phyloP scores from a whole-genome alignment of 2,797 vertebrate genomes.

The Hybognathus amarus region DNA sequence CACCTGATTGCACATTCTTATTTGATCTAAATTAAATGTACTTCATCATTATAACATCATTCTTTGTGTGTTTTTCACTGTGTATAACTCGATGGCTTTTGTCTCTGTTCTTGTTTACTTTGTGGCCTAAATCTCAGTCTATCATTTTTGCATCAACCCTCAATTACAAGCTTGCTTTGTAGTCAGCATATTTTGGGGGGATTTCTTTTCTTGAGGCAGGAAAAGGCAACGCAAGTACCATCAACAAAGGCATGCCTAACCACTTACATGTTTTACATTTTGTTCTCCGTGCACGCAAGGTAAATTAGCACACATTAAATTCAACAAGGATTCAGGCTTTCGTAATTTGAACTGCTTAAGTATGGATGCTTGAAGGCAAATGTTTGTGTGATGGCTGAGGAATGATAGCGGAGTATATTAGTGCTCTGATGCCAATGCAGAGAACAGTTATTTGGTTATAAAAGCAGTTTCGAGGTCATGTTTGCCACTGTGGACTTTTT shows the following conservation, averaged over 20 bases:
- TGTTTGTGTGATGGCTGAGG: constrained; percentile 5
- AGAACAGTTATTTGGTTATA: constrained; percentile 38
- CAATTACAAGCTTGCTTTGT: constrained; percentile 30
- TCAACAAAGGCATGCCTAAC: constrained; percentile 25
- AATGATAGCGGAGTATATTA: constrained; percentile 44
- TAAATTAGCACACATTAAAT: constrained; percentile 39
- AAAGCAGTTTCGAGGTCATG: constrained; percentile 48
- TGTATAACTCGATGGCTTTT: not conserved
- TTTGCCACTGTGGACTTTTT: constrained; percentile 15
- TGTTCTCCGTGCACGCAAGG: constrained; percentile 26
- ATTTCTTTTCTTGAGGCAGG: constrained; percentile 13
- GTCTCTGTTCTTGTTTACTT: constrained; percentile 24
- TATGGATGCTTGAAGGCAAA: constrained; percentile 7
- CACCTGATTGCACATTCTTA: constrained; percentile 13
- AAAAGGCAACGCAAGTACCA: constrained; percentile 15
- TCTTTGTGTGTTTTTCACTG: not conserved
- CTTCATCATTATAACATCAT: not conserved
- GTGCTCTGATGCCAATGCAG: constrained; percentile 9
- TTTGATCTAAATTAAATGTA: constrained; percentile 22
- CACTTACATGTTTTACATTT: constrained; percentile 37
- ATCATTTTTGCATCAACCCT: constrained; percentile 34
- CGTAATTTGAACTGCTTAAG: constrained; percentile 27
- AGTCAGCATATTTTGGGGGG: constrained; percentile 9
- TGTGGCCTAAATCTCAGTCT: constrained; percentile 8
- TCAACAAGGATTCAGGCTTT: constrained; percentile 15